Base-by-base conservation (phyloP, 2,797 vertebrate species). In the Lacerta bilineata region DNA sequence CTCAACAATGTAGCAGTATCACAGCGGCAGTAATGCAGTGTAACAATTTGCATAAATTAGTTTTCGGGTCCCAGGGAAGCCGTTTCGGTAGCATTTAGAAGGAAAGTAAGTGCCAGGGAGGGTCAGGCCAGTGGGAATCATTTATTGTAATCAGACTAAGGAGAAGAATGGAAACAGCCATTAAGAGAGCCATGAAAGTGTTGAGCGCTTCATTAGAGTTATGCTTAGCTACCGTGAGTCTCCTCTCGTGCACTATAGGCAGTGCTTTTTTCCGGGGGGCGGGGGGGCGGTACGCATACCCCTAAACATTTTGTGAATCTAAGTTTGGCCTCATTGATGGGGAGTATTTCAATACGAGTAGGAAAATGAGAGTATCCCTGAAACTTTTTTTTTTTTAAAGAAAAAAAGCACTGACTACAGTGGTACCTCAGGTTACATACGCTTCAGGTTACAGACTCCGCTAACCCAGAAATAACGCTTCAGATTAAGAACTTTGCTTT, bases 31-130 rank as follows among this genome's bases (percentile, higher is more conserved):
- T 92, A 91, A 91, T 90, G 89, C 91, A 88, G 71, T 91, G 77
- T 89, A 93, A 91, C 90, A 91, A 95, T 95, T 94, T 94, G 91
- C 93, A 95, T 94, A 87, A 64, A 95, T 94, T 93, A 93, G 68
- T 92, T 93, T 92, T 91, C 76, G 18, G 69, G 33, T 94, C 90
- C 81, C 87, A 88, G 71, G 86, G 92, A 93, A 91, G 89, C 80
- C 90, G 91, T 93, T 93, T 91, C 86, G 90, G 43, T 80, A 83
- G 39, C 81, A 86, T 94, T 85, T 94, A 86, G 86, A 64, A 89
- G 33, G 90, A 89, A 92, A 94, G 85, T 80, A 88, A 88, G 55
- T 66, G 33, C 33, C 8, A 80, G 80, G 27, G 77, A 85, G 68
- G 79, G 27, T 10, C 90, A 80, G 84, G 0, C 23, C 75, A 64